Evolutionary conservation across 2,888 invertebrate species (phyloP).

Genomic region (Didymodactylos carnosus): DNA sequence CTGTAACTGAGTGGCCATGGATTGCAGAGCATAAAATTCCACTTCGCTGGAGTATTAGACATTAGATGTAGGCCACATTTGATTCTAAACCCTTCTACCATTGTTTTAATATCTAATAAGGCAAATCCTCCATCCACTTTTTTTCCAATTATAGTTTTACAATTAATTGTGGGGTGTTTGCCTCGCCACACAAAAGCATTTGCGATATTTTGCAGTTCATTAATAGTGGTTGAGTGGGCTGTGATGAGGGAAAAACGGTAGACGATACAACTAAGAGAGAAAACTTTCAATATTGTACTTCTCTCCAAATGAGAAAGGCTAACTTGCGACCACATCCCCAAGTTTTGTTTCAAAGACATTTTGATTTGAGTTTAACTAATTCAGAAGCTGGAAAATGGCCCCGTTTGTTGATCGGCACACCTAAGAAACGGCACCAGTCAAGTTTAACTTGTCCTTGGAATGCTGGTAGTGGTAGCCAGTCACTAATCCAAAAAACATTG

Average conservation of each 20-base stretch:
- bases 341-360: neutral
- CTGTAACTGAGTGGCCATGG: neutral
- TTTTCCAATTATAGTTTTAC: neutral
- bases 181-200: neutral
- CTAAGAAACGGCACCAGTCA: too few relatives aligned
- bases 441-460: too few relatives aligned
- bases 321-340: neutral
- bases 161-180: neutral
- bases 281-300: neutral
- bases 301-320: neutral
- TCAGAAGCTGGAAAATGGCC: too few relatives aligned
- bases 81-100: neutral
- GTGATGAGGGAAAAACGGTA: neutral
- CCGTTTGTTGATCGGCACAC: too few relatives aligned
- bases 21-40: neutral
- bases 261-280: neutral
- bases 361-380: too few relatives aligned
- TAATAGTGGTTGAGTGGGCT: neutral
- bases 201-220: neutral
- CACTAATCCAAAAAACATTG: too few relatives aligned
- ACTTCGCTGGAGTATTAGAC: neutral
- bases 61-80: neutral
- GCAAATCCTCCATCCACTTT: neutral
- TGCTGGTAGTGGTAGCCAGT: too few relatives aligned
- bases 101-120: neutral